Evolutionary conservation across 2,113 vertebrate species (phyloP).

Genomic region (Pseudonaja textilis): DNA sequence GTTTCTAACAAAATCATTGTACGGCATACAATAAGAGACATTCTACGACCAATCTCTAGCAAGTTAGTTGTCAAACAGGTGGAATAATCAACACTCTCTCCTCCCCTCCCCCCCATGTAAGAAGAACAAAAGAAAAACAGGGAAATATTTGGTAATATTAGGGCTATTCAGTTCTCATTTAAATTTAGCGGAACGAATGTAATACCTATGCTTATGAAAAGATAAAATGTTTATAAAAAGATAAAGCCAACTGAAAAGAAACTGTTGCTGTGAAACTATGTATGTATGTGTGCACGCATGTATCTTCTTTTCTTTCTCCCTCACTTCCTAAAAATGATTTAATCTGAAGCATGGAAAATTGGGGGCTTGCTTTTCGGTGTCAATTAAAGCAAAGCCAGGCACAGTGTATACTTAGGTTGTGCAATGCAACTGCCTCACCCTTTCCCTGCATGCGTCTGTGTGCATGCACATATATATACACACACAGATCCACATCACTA

Average conservation of each 20-base stretch:
- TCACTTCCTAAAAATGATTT: neutral
- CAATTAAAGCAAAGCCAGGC: neutral
- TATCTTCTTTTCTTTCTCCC: neutral
- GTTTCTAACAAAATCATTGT: no score
- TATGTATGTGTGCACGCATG: neutral
- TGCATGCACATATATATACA: neutral
- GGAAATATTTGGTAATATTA: neutral
- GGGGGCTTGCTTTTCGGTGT: neutral
- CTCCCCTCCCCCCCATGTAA: neutral
- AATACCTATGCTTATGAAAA: neutral
- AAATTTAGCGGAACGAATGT: neutral
- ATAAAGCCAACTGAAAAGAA: neutral
- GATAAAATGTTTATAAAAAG: neutral
- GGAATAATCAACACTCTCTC: no score
- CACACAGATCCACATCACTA: neutral
- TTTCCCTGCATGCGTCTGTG: neutral
- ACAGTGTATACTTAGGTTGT: neutral
- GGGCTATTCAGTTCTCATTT: neutral
- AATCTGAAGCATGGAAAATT: neutral
- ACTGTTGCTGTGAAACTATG: neutral
- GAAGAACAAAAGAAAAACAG: neutral
- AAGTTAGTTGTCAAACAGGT: neutral
- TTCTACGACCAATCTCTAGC: neutral
- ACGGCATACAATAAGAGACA: neutral
- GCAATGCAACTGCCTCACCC: neutral